Base-by-base conservation (phyloP, 2,888 invertebrate species). In the Ophioninae sp. region DNA sequence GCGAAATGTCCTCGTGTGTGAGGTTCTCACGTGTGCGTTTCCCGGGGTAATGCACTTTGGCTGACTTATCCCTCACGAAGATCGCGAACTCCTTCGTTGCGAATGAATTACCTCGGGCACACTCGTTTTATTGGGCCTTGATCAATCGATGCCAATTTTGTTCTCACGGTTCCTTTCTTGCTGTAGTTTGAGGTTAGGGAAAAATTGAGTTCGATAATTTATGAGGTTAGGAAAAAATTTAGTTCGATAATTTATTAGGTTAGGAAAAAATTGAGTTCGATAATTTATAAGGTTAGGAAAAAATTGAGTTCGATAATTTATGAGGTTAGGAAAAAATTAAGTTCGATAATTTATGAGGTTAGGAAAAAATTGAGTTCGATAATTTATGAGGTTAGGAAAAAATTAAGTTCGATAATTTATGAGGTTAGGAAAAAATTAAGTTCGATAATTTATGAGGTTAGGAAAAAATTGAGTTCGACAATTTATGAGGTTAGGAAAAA, bases 1-100 rank as follows among this genome's bases (percentile, higher is more conserved):
- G 7, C 56, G 65, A 65, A 41, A 59, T 23, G 41, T 39, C 39
- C 63, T 68, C 59, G 41, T 74, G 58, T 64, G 17, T 51, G 17
- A 51, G 51, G 5, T 17, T 51, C 51, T 17, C 51, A 51, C 51
- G 51, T 51, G 51, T 51, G 51, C 17, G 51, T 51, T 17, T 0
- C 17, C 13, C 51, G 41, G 23, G 41, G 20, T 8, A 67, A 59
- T 59, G 59, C 20, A 20, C 59, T 20, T 59, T 20, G 22, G 20
- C 8, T 59, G 3, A 59, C 59, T 59, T 59, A 59, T 51, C 51
- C 51, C 17, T 13, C 51, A 51, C 51, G 51, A 51, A 51, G 51
- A 51, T 51, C 51, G 13, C 51, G 17, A 13, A 13, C 51, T 51
- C 51, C 17, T 51, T 17, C 5, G 6, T 51, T 51, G 6, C 51